Percentiles rank a stretch among this genome's conserved stretches.
phyloP scores from a whole-genome alignment of 2,888 invertebrate genomes.

The Elegia similella region DNA sequence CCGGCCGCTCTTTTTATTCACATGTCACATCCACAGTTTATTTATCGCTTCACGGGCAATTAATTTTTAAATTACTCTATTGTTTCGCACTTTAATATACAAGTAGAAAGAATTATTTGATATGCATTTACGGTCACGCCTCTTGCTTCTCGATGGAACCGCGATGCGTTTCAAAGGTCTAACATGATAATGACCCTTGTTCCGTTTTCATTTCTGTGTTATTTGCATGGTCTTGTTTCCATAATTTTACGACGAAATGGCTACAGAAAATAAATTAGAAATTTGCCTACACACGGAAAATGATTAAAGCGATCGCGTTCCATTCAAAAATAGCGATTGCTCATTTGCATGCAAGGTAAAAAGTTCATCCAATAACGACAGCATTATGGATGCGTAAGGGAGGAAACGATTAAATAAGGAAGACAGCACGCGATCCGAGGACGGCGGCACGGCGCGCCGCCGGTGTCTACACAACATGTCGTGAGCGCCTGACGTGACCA shows the following conservation, averaged over 20 bases:
- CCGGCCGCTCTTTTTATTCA: conserved; percentile 60
- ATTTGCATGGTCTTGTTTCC: not conserved
- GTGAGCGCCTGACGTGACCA: conserved; percentile 37
- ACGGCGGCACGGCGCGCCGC: conserved; percentile 44
- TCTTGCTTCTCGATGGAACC: conserved; percentile 6
- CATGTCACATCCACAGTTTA: conserved; percentile 63
- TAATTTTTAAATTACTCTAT: conserved; percentile 65
- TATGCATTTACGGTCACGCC: conserved; percentile 18
- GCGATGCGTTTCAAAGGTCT: not conserved
- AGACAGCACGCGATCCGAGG: conserved; percentile 64
- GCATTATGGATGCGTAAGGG: conserved; percentile 30
- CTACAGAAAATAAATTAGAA: not conserved
- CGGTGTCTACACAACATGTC: conserved; percentile 25
- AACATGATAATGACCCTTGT: not conserved
- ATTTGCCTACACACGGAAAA: conserved; percentile 9
- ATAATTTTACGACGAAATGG: not conserved
- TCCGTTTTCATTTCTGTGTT: not conserved
- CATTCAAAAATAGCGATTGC: conserved; percentile 1
- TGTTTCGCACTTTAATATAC: conserved; percentile 38
- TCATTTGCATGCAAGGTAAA: conserved; percentile 15
- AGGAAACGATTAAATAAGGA: conserved; percentile 59
- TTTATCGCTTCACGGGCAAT: conserved; percentile 73
- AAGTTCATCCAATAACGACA: conserved; percentile 25
- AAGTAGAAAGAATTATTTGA: conserved; percentile 11
- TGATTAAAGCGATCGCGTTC: not conserved